Evolutionary conservation across 2,113 vertebrate genomes (phyloP).

Genomic region (Caranx melampygus): DNA sequence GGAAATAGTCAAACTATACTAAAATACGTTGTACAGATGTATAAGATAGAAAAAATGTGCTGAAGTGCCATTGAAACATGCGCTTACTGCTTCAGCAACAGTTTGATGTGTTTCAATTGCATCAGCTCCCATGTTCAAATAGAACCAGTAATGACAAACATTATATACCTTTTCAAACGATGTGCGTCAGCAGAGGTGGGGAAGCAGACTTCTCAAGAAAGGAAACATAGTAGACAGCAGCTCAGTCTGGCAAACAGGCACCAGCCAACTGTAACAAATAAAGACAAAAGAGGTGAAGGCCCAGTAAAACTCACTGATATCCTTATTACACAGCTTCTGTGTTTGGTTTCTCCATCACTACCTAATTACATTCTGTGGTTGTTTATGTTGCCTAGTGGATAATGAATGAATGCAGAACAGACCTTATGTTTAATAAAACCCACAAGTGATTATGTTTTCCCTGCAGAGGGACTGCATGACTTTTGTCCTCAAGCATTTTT

Average conservation of each 20-base stretch:
- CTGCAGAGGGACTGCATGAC: constrained; percentile 35
- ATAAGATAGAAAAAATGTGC: neutral
- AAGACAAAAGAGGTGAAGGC: constrained; percentile 3
- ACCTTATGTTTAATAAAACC: constrained; percentile 39
- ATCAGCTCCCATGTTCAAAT: neutral
- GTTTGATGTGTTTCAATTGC: neutral
- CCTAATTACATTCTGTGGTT: constrained; percentile 58
- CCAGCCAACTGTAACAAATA: neutral
- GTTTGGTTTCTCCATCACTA: constrained; percentile 56
- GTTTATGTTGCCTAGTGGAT: constrained; percentile 38
- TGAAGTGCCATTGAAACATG: neutral
- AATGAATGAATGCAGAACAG: constrained; percentile 51
- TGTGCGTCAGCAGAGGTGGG: neutral
- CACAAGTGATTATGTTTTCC: constrained; percentile 27
- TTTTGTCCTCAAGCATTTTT: constrained; percentile 20
- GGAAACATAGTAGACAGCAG: neutral
- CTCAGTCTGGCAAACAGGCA: neutral
- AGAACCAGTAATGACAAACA: neutral
- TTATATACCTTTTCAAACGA: neutral
- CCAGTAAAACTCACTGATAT: constrained; percentile 12
- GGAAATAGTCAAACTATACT: neutral
- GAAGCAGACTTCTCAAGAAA: neutral
- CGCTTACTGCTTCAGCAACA: neutral
- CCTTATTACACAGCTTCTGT: constrained; percentile 39
- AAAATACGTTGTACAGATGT: neutral